A percentile compares a stretch with the other conserved stretches of the same genome.
phyloP scores from a whole-genome alignment of 2,113 vertebrate genomes.

The Pycnonotus jocosus region DNA sequence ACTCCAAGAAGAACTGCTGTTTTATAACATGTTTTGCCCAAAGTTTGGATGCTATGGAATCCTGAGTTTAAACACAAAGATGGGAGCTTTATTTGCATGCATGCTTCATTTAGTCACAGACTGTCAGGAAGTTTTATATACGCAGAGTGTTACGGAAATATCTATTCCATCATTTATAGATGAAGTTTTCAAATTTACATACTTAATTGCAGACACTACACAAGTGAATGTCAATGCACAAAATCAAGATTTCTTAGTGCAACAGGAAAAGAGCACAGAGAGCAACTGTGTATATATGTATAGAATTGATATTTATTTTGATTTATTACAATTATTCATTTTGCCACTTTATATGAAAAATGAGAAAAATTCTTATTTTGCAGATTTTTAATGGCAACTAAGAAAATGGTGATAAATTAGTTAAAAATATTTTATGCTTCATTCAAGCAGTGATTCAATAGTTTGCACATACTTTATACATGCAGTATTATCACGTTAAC shows the following conservation, averaged over 20 bases:
- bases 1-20: not conserved
- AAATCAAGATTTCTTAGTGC: not conserved
- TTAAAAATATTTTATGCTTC: not conserved
- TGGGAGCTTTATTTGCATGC: conserved; percentile 20
- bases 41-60: not conserved
- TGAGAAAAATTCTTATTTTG: not conserved
- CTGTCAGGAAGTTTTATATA: not conserved
- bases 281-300: not conserved
- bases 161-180: conserved; percentile 25
- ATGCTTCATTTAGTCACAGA: not conserved
- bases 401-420: not conserved
- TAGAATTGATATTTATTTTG: not conserved
- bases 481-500: not conserved
- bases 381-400: not conserved
- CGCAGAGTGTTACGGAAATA: not conserved
- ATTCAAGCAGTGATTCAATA: not conserved
- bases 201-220: conserved; percentile 28
- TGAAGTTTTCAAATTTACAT: conserved; percentile 40
- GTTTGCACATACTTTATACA: not conserved
- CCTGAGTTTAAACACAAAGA: not conserved
- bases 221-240: conserved; percentile 10
- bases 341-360: not conserved
- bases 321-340: not conserved
- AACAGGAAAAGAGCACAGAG: not conserved
- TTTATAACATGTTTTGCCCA: not conserved